These are phyloP conservation scores for Formicarius rufipectus DNA, from an alignment of 2,113 vertebrate genomes.

Conservation along the genomic window DNA sequence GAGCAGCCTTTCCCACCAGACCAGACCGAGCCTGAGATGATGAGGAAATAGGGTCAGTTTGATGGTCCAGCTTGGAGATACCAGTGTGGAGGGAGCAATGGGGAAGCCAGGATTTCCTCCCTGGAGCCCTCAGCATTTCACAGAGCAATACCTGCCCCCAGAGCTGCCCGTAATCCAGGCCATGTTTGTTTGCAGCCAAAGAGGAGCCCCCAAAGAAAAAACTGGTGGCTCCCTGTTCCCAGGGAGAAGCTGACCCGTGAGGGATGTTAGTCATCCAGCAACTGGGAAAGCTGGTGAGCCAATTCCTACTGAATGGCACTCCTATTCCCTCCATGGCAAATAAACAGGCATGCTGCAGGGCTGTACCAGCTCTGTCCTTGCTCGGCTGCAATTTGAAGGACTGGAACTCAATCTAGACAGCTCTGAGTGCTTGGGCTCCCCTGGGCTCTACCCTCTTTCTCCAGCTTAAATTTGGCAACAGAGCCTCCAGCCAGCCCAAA, in stretches of 20 bases:
- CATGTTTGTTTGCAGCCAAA: accelerated
- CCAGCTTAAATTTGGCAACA: constrained; percentile 22
- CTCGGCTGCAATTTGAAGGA: neutral
- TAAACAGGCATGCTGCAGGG: neutral
- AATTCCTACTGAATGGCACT: constrained; percentile 60
- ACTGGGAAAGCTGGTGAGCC: constrained; percentile 53
- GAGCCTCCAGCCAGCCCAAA: neutral
- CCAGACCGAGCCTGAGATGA: accelerated
- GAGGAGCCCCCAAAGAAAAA: neutral
- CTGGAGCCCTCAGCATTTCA: neutral
- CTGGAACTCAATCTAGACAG: constrained; percentile 28
- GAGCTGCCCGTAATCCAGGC: neutral
- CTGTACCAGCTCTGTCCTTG: neutral
- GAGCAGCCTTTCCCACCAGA: neutral
- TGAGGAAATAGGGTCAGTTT: neutral
- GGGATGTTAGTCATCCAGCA: constrained; percentile 28
- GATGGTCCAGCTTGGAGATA: neutral
- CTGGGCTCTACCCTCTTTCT: constrained; percentile 41
- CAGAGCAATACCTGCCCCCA: neutral
- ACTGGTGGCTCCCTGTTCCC: neutral
- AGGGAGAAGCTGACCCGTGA: constrained; percentile 2
- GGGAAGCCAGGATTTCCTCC: neutral
- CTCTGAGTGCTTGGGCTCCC: constrained; percentile 13
- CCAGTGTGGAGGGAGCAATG: neutral
- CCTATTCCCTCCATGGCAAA: constrained; percentile 53